Evolutionary conservation across 2,113 vertebrate genomes (phyloP), one percentile per base, ranked within the genome.

Genomic region (Eubucco bourcierii): DNA sequence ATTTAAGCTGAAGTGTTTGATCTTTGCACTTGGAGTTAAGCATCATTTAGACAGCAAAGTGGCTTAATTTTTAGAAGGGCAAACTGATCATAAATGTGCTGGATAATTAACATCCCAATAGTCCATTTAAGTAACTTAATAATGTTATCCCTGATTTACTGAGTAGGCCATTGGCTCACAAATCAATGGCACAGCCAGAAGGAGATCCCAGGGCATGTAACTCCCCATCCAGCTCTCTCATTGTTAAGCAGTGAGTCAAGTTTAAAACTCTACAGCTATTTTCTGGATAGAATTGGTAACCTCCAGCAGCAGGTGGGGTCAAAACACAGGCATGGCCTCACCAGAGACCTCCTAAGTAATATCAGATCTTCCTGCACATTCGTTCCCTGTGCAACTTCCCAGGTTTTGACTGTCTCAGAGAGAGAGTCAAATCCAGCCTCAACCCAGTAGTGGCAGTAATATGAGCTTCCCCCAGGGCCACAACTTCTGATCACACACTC

Each of bases 391-490:
- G 39, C 82, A 88, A 12, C 90, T 95, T 93, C 74, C 90, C 88
- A 91, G 89, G 68, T 93, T 91, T 92, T 91, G 92, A 74, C 59
- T 29, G 83, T 96, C 90, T 91, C 87, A 85, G 28, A 74, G 93
- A 95, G 89, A 94, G 78, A 86, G 88, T 82, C 83, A 93, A 93
- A 95, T 90, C 84, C 84, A 94, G 84, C 85, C 75, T 91, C 90
- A 96, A 91, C 94, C 64, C 67, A 94, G 92, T 59, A 94, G 92
- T 82, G 90, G 84, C 82, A 95, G 94, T 95, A 97, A 96, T 63
- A 60, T 73, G 73, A 96, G 70, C 82, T 81, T 28, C 70, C 87
- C 39, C 12, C 53, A 61, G 78, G 90, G 72, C 75, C 52, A 94
- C 84, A 92, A 80, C 66, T 94, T 95, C 94, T 83, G 85, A 94